These are phyloP conservation scores for Lineus longissimus DNA, from an alignment of 1,140 invertebrate species.

Conservation along the genomic window DNA sequence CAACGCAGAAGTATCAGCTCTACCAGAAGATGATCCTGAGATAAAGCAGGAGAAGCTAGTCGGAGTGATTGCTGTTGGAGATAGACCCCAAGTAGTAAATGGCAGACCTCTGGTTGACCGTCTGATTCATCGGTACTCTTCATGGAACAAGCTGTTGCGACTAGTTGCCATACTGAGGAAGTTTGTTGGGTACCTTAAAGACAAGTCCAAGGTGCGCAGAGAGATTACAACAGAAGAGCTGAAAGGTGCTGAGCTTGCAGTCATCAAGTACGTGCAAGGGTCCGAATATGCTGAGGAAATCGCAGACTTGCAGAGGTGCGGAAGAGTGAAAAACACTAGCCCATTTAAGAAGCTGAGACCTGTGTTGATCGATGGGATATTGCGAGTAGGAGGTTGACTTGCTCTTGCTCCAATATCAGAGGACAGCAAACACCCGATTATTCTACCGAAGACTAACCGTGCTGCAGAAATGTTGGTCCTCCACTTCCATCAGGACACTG, in stretches of 20 bases:
- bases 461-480: slow-evolving; percentile 5
- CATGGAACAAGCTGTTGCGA: too few species aligned
- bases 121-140: too few species aligned
- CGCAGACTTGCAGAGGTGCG: neutral
- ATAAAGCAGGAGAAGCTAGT: too few species aligned
- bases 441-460: slow-evolving; percentile 9
- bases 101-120: too few species aligned
- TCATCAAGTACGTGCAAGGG: slow-evolving; percentile 6
- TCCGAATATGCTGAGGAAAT: slow-evolving; percentile 6
- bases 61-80: too few species aligned
- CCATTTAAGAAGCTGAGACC: neutral
- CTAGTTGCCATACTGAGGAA: too few species aligned
- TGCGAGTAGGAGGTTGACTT: slow-evolving; percentile 2
- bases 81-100: too few species aligned
- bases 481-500: slow-evolving; percentile 6
- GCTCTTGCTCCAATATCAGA: neutral
- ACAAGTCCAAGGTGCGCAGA: too few species aligned
- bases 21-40: too few species aligned
- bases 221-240: neutral
- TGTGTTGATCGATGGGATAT: slow-evolving; percentile 14
- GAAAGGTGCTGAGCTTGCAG: neutral
- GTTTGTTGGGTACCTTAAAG: too few species aligned
- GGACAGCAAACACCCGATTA: slow-evolving; percentile 12
- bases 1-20: too few species aligned
- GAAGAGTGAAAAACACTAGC: neutral